Conservation (phyloP, 2,888 invertebrate genomes). For the Oxytorus armatus region DNA sequence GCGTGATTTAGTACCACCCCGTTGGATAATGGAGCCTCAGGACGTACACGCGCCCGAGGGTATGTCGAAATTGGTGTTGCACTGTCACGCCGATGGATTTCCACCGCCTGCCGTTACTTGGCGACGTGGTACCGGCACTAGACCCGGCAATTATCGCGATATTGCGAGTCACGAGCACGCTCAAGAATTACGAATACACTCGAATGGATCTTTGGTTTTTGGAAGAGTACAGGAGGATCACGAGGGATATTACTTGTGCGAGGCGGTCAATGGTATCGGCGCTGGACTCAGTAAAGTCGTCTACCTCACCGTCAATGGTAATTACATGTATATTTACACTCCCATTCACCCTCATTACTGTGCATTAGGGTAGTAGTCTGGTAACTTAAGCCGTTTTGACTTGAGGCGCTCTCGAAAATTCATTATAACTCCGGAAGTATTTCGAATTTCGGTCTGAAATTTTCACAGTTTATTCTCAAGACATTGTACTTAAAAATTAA, state of each 20-base stretch:
- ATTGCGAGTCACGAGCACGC: slow-evolving; percentile 81
- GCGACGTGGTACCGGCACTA: slow-evolving; percentile 93
- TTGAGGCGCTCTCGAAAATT: no score
- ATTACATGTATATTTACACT: no score
- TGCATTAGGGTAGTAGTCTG: no score
- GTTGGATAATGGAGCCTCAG: slow-evolving; percentile 95
- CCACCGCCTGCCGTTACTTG: slow-evolving; percentile 95
- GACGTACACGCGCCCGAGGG: slow-evolving; percentile 87
- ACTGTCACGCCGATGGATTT: slow-evolving; percentile 96
- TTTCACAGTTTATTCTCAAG: background rate
- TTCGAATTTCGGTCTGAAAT: no score
- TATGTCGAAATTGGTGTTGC: slow-evolving; percentile 86
- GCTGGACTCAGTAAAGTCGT: slow-evolving; percentile 96
- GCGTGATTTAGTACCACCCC: slow-evolving; percentile 90
- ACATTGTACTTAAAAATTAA: background rate
- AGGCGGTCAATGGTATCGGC: slow-evolving; percentile 96
- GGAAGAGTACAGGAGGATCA: slow-evolving; percentile 93
- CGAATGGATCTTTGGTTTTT: slow-evolving; percentile 94
- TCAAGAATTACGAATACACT: slow-evolving; percentile 85
- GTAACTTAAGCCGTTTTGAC: no score
- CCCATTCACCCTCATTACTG: no score
- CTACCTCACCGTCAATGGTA: slow-evolving; percentile 95
- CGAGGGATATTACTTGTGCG: slow-evolving; percentile 96
- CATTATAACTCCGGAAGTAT: no score
- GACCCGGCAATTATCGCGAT: slow-evolving; percentile 82